These are phyloP conservation scores for Sapajus apella DNA, from an alignment of 2,113 vertebrate species.

Conservation along the genomic window DNA sequence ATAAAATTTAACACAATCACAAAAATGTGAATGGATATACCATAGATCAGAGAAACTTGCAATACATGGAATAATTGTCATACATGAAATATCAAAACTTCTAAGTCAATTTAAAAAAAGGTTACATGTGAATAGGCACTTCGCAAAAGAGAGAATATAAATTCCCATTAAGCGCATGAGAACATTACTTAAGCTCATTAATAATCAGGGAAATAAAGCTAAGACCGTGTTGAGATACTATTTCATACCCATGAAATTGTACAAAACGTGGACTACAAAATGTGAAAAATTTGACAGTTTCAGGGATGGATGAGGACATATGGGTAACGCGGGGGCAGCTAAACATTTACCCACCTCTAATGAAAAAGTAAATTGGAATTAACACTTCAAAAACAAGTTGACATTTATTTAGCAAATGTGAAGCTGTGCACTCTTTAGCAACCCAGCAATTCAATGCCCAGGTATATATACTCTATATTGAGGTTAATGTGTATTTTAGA, in stretches of 20 bases:
- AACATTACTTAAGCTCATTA: background rate
- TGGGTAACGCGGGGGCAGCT: background rate
- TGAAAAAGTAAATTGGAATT: background rate
- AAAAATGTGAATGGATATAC: background rate
- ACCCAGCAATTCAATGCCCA: background rate
- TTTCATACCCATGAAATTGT: background rate
- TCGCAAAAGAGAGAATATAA: background rate
- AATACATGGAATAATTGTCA: background rate
- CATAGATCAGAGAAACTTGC: background rate
- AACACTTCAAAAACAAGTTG: background rate
- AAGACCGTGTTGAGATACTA: background rate
- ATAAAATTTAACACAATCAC: background rate
- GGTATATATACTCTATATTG: background rate
- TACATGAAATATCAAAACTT: background rate
- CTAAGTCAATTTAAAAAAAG: background rate
- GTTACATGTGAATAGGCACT: background rate
- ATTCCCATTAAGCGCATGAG: background rate
- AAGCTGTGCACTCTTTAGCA: background rate
- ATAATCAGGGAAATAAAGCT: background rate
- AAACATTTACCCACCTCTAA: background rate
- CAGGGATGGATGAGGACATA: background rate
- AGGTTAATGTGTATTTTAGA: background rate
- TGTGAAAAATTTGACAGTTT: background rate
- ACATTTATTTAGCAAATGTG: background rate
- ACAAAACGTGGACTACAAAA: background rate